These are phyloP conservation scores for Megaustenia siamemsis DNA, from an alignment of 2,888 invertebrate genomes.

Conservation along the genomic window DNA sequence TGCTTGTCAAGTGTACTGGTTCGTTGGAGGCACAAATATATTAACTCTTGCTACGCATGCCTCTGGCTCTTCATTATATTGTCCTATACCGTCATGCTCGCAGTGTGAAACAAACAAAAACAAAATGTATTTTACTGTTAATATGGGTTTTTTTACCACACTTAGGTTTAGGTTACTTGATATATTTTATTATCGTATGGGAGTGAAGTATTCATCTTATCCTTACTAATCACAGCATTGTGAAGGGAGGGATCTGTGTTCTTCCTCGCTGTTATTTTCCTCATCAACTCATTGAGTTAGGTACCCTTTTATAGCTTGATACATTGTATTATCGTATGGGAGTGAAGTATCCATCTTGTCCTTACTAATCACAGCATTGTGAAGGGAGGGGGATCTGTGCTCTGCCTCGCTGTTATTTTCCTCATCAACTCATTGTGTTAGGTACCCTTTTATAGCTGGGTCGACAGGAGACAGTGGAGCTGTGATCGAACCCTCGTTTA, in stretches of 20 bases:
- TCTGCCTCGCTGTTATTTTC: neutral
- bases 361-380: neutral
- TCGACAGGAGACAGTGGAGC: too few relatives aligned
- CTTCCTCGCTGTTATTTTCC: neutral
- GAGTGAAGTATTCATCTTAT: too few relatives aligned
- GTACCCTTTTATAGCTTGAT: too few relatives aligned
- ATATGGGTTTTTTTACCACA: too few relatives aligned
- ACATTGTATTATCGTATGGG: too few relatives aligned
- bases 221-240: neutral
- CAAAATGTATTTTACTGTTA: too few relatives aligned
- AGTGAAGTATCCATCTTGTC: too few relatives aligned
- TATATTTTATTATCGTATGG: too few relatives aligned
- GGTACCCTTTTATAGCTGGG: too few relatives aligned
- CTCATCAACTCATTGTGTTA: neutral
- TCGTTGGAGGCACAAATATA: neutral
- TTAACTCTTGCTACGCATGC: neutral
- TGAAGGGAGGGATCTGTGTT: neutral
- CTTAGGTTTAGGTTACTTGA: too few relatives aligned
- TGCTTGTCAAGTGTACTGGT: constrained; percentile 20
- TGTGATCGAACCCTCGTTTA: too few relatives aligned
- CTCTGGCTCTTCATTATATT: constrained; percentile 19
- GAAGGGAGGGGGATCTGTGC: neutral
- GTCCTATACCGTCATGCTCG: neutral
- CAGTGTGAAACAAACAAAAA: too few relatives aligned
- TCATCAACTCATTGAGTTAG: neutral